Conservation (phyloP, 2,113 vertebrate genomes). For the Laterallus jamaicensis region DNA sequence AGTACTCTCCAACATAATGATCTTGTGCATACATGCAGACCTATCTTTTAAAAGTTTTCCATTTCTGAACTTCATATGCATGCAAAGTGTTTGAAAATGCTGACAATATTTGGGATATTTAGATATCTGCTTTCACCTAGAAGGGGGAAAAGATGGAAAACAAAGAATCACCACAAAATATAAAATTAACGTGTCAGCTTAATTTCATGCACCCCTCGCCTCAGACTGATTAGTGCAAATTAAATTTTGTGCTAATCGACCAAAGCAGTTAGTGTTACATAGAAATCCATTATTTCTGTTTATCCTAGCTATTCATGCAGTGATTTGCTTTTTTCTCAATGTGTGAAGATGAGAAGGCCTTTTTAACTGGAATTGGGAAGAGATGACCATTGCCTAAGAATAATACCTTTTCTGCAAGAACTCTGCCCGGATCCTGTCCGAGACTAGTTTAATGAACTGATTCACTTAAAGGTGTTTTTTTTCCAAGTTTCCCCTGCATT, state of each 20-base stretch:
- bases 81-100: not conserved
- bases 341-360: not conserved
- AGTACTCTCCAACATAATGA: not conserved
- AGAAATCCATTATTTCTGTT: not conserved
- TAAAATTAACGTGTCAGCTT: not conserved
- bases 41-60: not conserved
- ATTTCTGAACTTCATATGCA: not conserved
- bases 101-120: not conserved
- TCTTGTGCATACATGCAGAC: not conserved
- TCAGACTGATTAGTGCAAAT: not conserved
- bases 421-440: not conserved
- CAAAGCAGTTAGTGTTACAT: not conserved
- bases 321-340: not conserved
- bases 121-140: not conserved
- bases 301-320: not conserved
- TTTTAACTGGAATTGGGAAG: not conserved
- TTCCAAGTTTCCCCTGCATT: not conserved
- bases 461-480: not conserved
- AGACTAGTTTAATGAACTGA: not conserved
- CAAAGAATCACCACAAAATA: not conserved
- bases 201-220: not conserved
- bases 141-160: not conserved
- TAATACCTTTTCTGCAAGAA: not conserved
- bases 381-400: not conserved
- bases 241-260: not conserved